phyloP scores from a whole-genome alignment of 2,888 invertebrate species.

The Choreutis nemorana region DNA sequence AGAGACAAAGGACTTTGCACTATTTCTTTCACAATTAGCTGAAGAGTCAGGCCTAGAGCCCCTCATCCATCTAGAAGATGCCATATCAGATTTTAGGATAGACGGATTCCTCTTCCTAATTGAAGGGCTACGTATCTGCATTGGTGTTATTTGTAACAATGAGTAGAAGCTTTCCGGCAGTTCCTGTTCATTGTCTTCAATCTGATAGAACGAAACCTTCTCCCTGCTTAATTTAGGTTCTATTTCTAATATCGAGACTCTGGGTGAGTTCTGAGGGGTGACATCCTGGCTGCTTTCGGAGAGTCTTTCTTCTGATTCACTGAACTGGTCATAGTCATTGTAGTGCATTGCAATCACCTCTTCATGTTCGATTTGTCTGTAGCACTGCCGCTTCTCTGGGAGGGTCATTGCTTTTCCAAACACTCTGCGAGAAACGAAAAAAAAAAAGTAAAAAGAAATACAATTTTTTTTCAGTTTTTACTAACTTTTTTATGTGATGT shows the following conservation, averaged over 20 bases:
- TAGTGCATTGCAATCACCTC: slow-evolving; percentile 55
- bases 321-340: slow-evolving; percentile 47
- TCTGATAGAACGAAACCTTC: slow-evolving; percentile 27
- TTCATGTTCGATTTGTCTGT: slow-evolving; percentile 44
- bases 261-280: slow-evolving; percentile 53
- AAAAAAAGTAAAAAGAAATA: no score
- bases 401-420: slow-evolving; percentile 40
- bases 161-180: slow-evolving; percentile 47
- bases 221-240: slow-evolving; percentile 29
- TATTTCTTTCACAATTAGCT: slow-evolving; percentile 46
- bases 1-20: slow-evolving; percentile 56
- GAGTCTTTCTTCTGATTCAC: slow-evolving; percentile 49
- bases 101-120: slow-evolving; percentile 40
- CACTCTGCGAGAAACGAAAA: slow-evolving; percentile 46
- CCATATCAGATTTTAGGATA: slow-evolving; percentile 49
- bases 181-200: slow-evolving; percentile 27
- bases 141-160: slow-evolving; percentile 51
- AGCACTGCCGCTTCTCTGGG: slow-evolving; percentile 34
- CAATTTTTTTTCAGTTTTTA: no score
- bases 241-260: slow-evolving; percentile 30
- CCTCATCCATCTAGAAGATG: slow-evolving; percentile 58
- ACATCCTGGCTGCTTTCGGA: slow-evolving; percentile 54
- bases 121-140: slow-evolving; percentile 42
- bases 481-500: no score
- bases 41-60: slow-evolving; percentile 48